Percentiles rank a stretch among this genome's conserved stretches.
phyloP scores from a whole-genome alignment of 2,113 vertebrate species.

The Chlorodrepanis virens region DNA sequence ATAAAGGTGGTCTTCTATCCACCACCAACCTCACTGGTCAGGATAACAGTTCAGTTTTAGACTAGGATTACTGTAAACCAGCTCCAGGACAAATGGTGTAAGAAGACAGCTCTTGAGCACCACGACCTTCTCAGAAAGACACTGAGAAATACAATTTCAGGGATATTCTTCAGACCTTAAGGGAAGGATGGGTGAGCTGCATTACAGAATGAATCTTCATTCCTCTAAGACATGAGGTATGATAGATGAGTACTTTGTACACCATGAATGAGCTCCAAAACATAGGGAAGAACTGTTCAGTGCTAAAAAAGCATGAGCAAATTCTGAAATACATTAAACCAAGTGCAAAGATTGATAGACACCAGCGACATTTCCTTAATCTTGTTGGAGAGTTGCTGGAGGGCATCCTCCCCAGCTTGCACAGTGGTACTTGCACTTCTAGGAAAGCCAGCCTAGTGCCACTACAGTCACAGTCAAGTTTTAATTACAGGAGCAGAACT shows the following conservation, averaged over 20 bases:
- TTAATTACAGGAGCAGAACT: slow-evolving; percentile 28
- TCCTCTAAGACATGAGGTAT: neutral
- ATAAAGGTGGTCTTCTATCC: neutral
- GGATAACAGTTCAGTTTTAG: neutral
- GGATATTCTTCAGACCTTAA: neutral
- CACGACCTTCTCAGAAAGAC: neutral
- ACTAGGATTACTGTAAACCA: neutral
- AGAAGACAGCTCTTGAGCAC: neutral
- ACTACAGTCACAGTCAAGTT: neutral
- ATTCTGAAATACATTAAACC: slow-evolving; percentile 48
- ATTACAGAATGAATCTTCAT: slow-evolving; percentile 29
- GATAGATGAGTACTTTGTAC: slow-evolving; percentile 38
- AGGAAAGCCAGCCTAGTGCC: slow-evolving; percentile 11
- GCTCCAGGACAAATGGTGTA: neutral
- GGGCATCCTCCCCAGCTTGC: slow-evolving; percentile 4
- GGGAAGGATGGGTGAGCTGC: slow-evolving; percentile 7
- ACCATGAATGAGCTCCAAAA: slow-evolving; percentile 39
- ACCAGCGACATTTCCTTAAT: slow-evolving; percentile 57
- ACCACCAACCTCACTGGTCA: neutral
- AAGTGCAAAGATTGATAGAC: slow-evolving; percentile 40
- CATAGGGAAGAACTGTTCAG: slow-evolving; percentile 14
- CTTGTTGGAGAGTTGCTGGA: slow-evolving; percentile 47
- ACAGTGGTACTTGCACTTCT: neutral
- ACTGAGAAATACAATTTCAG: neutral
- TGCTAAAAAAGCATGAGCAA: slow-evolving; percentile 22